phyloP scores from a whole-genome alignment of 1,140 invertebrate species.

The Papilio aristodemus region DNA sequence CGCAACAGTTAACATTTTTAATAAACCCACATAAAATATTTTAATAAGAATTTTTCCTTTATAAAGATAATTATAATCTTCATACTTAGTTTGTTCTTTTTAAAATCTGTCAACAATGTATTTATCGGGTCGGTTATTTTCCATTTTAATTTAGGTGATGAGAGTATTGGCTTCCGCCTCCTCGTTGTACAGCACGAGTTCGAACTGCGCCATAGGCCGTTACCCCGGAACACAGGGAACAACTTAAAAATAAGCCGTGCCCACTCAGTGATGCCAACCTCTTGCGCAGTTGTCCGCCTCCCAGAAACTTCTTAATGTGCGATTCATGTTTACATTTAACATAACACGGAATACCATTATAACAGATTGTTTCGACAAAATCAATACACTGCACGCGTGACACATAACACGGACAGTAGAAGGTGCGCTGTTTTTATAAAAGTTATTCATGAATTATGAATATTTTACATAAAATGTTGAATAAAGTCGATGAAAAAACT shows the following conservation, averaged over 20 bases:
- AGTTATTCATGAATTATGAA: conserved; percentile 10
- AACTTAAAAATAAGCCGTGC: conserved; percentile 30
- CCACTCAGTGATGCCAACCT: conserved; percentile 3
- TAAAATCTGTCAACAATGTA: background rate
- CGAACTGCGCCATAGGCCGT: conserved; percentile 17
- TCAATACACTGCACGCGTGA: conserved; percentile 8
- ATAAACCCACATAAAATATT: no score
- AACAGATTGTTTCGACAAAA: background rate
- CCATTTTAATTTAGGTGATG: conserved; percentile 7
- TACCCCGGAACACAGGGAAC: conserved; percentile 32
- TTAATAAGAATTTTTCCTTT: no score
- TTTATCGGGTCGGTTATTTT: conserved; percentile 18
- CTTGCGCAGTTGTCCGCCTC: conserved; percentile 4
- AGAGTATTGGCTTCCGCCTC: conserved; percentile 24
- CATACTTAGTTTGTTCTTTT: background rate
- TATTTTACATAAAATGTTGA: background rate
- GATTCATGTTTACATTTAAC: background rate
- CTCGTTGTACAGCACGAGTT: background rate
- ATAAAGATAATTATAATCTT: no score
- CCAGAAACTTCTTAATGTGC: conserved; percentile 9
- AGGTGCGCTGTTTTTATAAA: background rate
- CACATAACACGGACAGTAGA: background rate
- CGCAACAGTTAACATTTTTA: no score
- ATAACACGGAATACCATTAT: background rate
- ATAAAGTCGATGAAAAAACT: background rate